Conservation (phyloP, 2,113 vertebrate species). For the Ophiodon elongatus region DNA sequence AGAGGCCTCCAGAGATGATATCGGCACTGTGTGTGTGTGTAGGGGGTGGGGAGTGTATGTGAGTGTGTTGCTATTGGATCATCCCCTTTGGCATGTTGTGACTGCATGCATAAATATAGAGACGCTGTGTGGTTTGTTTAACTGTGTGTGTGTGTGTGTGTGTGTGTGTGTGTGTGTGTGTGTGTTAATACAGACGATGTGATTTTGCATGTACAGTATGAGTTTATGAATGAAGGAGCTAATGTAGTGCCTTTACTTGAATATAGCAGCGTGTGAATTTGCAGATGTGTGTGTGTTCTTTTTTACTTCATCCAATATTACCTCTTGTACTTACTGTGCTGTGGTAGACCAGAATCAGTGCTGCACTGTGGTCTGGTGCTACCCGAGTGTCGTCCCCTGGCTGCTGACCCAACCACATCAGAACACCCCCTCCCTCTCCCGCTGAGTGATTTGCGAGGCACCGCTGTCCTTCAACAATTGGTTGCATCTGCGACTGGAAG, state of each 20-base stretch:
- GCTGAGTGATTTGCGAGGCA: slow-evolving; percentile 61
- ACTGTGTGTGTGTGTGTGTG: slow-evolving; percentile 24
- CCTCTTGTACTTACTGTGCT: not conserved
- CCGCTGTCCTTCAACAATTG: slow-evolving; percentile 67
- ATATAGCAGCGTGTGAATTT: slow-evolving; percentile 15
- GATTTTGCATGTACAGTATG: slow-evolving; percentile 27
- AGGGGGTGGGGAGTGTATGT: no score
- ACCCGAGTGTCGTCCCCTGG: not conserved
- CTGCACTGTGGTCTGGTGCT: not conserved
- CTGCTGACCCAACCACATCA: slow-evolving; percentile 56
- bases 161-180: slow-evolving; percentile 32
- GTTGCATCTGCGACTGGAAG: slow-evolving; percentile 52
- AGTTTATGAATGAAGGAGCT: slow-evolving; percentile 42
- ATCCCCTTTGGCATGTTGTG: slow-evolving; percentile 32
- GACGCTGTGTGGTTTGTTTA: slow-evolving; percentile 30
- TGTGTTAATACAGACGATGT: slow-evolving; percentile 20
- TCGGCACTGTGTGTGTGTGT: slow-evolving; percentile 11
- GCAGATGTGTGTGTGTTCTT: not conserved
- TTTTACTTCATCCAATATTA: slow-evolving; percentile 38
- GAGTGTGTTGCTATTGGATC: slow-evolving; percentile 26
- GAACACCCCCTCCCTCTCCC: slow-evolving; percentile 11
- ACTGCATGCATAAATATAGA: slow-evolving; percentile 31
- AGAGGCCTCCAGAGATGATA: slow-evolving; percentile 60
- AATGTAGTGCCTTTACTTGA: slow-evolving; percentile 23
- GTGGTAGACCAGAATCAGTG: slow-evolving; percentile 18